Percentiles rank a stretch among this genome's conserved stretches.
Evolutionary conservation across 2,888 invertebrate genomes (phyloP).

Genomic region (Eristalis arbustorum): DNA sequence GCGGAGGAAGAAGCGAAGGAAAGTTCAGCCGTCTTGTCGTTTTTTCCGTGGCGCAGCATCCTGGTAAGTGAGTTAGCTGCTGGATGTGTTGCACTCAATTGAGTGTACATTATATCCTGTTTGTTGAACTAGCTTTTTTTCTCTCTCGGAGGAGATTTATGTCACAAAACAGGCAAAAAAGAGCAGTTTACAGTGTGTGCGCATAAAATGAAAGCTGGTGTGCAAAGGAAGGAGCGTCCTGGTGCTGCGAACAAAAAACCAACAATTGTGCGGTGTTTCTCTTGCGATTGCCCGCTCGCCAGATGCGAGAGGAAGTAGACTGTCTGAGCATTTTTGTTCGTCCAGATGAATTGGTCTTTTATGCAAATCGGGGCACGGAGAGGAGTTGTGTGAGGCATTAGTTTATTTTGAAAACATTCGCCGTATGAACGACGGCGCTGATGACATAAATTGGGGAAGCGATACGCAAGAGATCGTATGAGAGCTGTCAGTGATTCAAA

Average conservation of each 20-base stretch:
- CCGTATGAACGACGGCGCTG: constrained; percentile 1
- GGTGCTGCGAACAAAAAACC: constrained; percentile 2
- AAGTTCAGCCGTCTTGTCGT: not conserved
- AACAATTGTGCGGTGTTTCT: not conserved
- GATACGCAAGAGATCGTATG: too few relatives aligned
- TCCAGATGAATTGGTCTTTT: constrained; percentile 57
- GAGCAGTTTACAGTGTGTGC: constrained; percentile 23
- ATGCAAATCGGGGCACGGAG: constrained; percentile 52
- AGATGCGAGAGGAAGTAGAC: constrained; percentile 11
- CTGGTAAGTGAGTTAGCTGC: constrained; percentile 58
- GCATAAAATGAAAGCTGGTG: not conserved
- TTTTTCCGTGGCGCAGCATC: constrained; percentile 1
- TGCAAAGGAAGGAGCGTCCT: constrained; percentile 8
- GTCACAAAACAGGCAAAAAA: constrained; percentile 9
- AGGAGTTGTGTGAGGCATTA: constrained; percentile 34
- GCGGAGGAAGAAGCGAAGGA: not conserved
- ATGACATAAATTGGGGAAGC: not conserved
- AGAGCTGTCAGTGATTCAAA: too few relatives aligned
- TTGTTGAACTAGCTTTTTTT: constrained; percentile 3
- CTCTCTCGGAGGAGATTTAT: constrained; percentile 50
- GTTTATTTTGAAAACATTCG: constrained; percentile 41
- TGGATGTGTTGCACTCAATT: constrained; percentile 68
- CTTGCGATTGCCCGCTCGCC: constrained; percentile 2
- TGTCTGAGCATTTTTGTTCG: constrained; percentile 47
- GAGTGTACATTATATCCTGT: constrained; percentile 48